Percentiles rank a stretch among this genome's conserved stretches.
Evolutionary conservation across 2,797 vertebrate genomes (phyloP).

Genomic region (Decapterus maruadsi): DNA sequence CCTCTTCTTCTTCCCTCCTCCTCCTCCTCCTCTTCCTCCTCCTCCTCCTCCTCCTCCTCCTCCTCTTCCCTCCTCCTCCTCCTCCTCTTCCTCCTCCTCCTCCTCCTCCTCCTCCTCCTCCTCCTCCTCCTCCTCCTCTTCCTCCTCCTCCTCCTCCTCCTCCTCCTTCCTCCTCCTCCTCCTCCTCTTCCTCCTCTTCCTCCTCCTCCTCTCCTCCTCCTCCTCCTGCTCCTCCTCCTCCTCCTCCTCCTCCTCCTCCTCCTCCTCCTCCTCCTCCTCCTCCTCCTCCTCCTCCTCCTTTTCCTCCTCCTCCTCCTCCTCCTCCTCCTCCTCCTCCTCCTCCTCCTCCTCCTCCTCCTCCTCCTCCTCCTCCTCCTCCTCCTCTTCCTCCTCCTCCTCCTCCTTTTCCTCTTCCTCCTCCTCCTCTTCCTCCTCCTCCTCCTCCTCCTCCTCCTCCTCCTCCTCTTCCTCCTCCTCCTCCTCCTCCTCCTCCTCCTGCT

Average conservation of each 20-base stretch:
- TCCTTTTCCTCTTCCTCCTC: neutral
- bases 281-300: neutral
- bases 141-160: neutral
- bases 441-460: neutral
- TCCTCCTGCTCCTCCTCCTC: neutral
- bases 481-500: neutral
- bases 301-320: neutral
- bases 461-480: neutral
- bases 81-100: neutral
- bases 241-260: neutral
- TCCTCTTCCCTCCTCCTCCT: neutral
- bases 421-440: slow-evolving; percentile 3
- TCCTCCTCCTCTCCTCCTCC: neutral
- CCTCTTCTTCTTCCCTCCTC: neutral
- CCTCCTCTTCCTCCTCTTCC: slow-evolving; percentile 6
- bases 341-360: neutral
- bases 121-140: neutral
- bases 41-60: slow-evolving; percentile 10
- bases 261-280: neutral
- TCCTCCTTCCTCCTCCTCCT: slow-evolving; percentile 7
- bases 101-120: neutral
- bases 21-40: slow-evolving; percentile 6
- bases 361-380: neutral
- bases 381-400: neutral
- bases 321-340: neutral